A percentile compares a stretch with the other conserved stretches of the same genome.
Conservation (phyloP, 2,797 vertebrate species). For the Platyrinchus mystaceus region DNA sequence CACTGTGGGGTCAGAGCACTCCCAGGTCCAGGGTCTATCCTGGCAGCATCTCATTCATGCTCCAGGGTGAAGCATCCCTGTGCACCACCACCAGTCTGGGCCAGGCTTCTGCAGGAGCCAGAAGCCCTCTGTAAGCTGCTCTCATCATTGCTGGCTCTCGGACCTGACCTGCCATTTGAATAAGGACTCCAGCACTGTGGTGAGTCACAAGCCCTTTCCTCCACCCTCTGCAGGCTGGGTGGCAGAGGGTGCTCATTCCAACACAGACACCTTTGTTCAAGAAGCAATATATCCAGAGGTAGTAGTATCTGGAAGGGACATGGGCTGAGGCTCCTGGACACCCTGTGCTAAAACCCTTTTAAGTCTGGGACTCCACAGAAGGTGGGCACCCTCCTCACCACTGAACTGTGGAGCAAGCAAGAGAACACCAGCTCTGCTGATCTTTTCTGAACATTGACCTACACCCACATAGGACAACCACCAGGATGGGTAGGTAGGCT, state of each 20-base stretch:
- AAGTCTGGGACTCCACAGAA: neutral
- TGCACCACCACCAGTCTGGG: neutral
- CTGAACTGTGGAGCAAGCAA: rapidly evolving
- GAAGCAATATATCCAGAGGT: neutral
- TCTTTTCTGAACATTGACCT: neutral
- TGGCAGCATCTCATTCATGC: neutral
- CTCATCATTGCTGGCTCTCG: neutral
- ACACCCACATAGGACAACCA: neutral
- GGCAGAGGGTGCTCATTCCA: neutral
- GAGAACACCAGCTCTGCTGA: neutral
- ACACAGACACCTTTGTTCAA: neutral
- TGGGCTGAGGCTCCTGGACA: neutral
- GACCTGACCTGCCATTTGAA: neutral
- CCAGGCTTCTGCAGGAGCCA: neutral
- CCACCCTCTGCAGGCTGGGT: neutral
- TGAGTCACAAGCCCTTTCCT: rapidly evolving
- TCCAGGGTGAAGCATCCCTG: neutral
- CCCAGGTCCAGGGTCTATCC: neutral
- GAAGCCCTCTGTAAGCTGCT: neutral
- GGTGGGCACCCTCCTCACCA: neutral
- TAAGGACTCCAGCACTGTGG: neutral
- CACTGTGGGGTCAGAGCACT: neutral
- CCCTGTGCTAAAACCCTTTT: neutral
- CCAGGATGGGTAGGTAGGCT: neutral
- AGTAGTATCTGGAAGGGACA: rapidly evolving